Base-by-base conservation (phyloP, 2,888 invertebrate species). In the Macropis europaea region DNA sequence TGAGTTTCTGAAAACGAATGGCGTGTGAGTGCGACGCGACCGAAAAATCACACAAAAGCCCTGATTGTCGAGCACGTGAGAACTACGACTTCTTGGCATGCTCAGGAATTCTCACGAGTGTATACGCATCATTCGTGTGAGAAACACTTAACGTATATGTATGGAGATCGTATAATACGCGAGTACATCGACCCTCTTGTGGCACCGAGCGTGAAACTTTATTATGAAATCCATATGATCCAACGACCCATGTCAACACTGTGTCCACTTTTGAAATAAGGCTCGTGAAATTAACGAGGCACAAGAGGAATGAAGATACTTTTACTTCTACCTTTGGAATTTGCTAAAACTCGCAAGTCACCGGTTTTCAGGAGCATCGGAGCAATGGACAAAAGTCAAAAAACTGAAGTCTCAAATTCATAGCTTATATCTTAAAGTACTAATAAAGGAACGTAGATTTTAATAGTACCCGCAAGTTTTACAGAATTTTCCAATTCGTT, bases 71-170 rank as follows among this genome's bases (percentile, higher is more conserved):
- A 40, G 47, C 48, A 40, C 74, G 77, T 74, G 77, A 77, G 66
- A 69, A 77, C 77, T 67, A 67, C 57, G 59, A 77, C 77, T 77
- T 77, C 77, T 71, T 50, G 45, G 24, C 38, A 19, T 42, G 30
- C 50, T 40, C 40, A 22, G 57, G 32, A 57, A 77, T 77, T 77
- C 77, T 74, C 77, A 71, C 71, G 74, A 42, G 36, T 22, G 7
- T 48, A 56, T 34, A 40, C 19, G 36, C 28, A 43, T 15, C 50
- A 30, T 50, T 13, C 43, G 54, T 26, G 38, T n/a, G 40, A 36
- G 36, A 7, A 40, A 45, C 13, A 36, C 36, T 48, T 59, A 19
- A 26, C 17, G 17, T 43, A 34, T 40, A 36, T 13, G 38, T 28
- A 34, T 7, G 30, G 17, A 15, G 34, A 63, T 63, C 42, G 15